Percentiles rank a stretch among this genome's conserved stretches.
These are phyloP conservation scores for Chloroceryle aenea DNA, from an alignment of 2,113 vertebrate species.

Conservation along the genomic window DNA sequence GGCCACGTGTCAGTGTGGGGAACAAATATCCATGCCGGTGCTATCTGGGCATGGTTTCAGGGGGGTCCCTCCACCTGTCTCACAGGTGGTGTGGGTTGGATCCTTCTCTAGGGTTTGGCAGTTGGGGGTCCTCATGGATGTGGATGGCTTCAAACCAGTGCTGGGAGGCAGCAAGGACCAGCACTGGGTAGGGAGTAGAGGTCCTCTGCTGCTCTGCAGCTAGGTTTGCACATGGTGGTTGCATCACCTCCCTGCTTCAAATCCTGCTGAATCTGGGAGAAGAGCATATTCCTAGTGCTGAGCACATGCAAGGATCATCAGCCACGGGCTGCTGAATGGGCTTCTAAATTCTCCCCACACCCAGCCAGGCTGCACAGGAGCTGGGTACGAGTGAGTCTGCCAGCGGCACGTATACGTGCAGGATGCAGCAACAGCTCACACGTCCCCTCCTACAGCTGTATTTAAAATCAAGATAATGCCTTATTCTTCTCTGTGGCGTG, in stretches of 20 bases:
- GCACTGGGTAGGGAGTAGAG: not conserved
- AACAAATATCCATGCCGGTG: not conserved
- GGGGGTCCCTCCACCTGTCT: not conserved
- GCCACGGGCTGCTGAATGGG: not conserved
- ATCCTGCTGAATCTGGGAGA: not conserved
- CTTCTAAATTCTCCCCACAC: not conserved
- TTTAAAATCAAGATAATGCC: not conserved
- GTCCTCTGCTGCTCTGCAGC: not conserved
- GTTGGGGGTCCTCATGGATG: not conserved
- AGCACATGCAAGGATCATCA: not conserved
- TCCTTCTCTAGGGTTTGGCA: accelerated
- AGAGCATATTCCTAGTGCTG: accelerated
- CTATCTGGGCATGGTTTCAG: not conserved
- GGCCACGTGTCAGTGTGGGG: not conserved
- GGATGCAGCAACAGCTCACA: accelerated
- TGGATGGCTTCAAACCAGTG: not conserved
- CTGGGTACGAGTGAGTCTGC: not conserved
- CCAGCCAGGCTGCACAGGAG: not conserved
- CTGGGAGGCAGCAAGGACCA: not conserved
- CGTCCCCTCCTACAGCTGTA: not conserved
- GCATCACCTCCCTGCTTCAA: not conserved
- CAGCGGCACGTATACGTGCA: accelerated
- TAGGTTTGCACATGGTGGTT: accelerated
- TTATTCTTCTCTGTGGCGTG: not conserved
- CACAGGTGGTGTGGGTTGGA: not conserved